Conservation (phyloP, 1,140 invertebrate genomes). For the Bombus polaris region DNA sequence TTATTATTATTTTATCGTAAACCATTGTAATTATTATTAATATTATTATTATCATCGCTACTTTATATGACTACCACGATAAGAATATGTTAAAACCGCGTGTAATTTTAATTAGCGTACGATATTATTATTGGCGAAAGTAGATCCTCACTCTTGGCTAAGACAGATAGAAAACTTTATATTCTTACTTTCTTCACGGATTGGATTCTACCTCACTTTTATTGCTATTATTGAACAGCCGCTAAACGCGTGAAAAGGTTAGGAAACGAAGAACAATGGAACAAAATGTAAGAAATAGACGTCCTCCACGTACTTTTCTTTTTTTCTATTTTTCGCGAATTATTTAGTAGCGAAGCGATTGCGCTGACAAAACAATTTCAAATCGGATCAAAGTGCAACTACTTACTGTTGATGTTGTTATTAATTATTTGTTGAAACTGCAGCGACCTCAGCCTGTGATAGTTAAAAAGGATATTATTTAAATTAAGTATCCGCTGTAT, state of each 20-base stretch:
- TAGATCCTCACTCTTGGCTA: conserved; percentile 80
- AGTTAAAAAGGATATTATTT: conserved; percentile 82
- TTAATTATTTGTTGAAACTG: conserved; percentile 69
- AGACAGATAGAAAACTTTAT: conserved; percentile 65
- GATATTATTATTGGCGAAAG: conserved; percentile 77
- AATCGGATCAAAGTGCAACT: conserved; percentile 27
- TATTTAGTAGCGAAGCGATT: conserved; percentile 5
- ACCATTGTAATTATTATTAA: conserved; percentile 66
- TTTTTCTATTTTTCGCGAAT: conserved; percentile 40
- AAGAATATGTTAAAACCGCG: conserved; percentile 71
- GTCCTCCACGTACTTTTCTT: conserved; percentile 29
- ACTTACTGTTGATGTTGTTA: conserved; percentile 31
- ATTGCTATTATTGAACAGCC: conserved; percentile 41
- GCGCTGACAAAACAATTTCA: conserved; percentile 29
- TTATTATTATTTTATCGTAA: conserved; percentile 55
- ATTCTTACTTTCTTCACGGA: conserved; percentile 73
- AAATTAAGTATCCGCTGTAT: conserved; percentile 78
- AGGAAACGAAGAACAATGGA: neutral
- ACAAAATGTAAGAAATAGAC: conserved; percentile 9
- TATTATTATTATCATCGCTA: conserved; percentile 68
- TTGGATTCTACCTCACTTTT: conserved; percentile 81
- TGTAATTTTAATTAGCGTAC: conserved; percentile 79
- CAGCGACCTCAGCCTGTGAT: conserved; percentile 83
- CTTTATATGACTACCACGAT: conserved; percentile 68
- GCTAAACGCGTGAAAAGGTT: neutral